Conservation (phyloP, 2,797 vertebrate species). For the Scolopax bukidnonensis region DNA sequence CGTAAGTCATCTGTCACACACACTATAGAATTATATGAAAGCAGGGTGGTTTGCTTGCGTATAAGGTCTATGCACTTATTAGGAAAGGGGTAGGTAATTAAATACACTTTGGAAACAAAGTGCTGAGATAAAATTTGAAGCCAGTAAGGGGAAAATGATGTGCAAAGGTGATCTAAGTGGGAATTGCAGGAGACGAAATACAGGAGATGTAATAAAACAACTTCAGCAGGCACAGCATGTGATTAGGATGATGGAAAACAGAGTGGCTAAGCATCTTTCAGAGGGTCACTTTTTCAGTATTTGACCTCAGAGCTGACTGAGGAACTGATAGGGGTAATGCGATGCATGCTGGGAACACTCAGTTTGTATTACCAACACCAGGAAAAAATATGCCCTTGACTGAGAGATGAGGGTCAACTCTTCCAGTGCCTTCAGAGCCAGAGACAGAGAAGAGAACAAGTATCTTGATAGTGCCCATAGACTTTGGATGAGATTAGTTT, state of each 20-base stretch:
- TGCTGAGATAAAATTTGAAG: not conserved
- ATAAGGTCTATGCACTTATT: not conserved
- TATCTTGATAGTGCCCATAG: not conserved
- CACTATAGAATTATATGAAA: not conserved
- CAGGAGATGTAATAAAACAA: not conserved
- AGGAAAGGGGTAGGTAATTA: not conserved
- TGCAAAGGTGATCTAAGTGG: not conserved
- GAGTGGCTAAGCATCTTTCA: not conserved
- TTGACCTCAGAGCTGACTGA: not conserved
- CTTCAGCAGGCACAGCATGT: not conserved
- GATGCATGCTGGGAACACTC: not conserved
- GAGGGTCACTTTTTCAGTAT: not conserved
- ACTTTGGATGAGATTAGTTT: not conserved
- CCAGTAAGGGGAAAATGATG: not conserved
- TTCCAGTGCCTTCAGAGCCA: not conserved
- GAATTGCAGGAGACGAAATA: not conserved
- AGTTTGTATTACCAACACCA: not conserved
- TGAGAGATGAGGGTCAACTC: not conserved
- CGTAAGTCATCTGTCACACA: not conserved
- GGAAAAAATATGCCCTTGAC: not conserved
- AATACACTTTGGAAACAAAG: not conserved
- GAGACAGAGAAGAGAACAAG: not conserved
- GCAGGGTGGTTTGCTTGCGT: not conserved
- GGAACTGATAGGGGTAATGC: not conserved
- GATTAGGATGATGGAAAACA: not conserved